phyloP scores from a whole-genome alignment of 1,140 invertebrate species.

The Stegodyphus mimosarum region DNA sequence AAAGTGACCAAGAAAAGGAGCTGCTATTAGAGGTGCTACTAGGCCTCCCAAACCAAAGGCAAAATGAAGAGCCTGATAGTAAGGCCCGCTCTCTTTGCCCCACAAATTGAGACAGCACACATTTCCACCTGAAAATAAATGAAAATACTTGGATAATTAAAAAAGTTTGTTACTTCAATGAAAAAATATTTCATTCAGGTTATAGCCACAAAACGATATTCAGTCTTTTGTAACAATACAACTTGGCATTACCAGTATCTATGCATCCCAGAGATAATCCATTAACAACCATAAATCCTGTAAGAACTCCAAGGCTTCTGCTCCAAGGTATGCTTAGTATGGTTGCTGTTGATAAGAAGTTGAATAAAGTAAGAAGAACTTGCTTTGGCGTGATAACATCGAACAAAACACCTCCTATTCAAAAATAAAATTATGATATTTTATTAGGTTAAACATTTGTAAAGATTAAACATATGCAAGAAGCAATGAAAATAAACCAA shows the following conservation, averaged over 20 bases:
- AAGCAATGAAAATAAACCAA: too few relatives aligned
- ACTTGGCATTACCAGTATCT: background rate
- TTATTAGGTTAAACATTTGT: too few relatives aligned
- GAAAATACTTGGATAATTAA: background rate
- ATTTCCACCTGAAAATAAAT: constrained; percentile 65
- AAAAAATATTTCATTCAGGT: too few relatives aligned
- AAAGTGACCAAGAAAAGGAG: constrained; percentile 67
- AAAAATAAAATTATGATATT: background rate
- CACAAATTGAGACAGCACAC: constrained; percentile 71
- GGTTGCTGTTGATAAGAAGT: background rate
- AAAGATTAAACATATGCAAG: too few relatives aligned
- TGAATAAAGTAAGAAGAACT: background rate
- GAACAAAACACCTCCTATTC: constrained; percentile 1
- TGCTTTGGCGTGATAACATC: background rate
- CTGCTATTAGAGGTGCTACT: constrained; percentile 71
- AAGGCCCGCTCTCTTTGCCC: constrained; percentile 70
- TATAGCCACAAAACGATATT: too few relatives aligned
- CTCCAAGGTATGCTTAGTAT: constrained; percentile 1
- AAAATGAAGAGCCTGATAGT: constrained; percentile 72
- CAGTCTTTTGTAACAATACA: too few relatives aligned
- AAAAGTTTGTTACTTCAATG: too few relatives aligned
- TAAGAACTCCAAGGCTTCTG: background rate
- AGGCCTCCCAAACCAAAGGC: constrained; percentile 72
- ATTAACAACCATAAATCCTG: constrained; percentile 7
- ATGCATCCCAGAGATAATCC: background rate